Base-by-base conservation (phyloP, 2,113 vertebrate genomes). In the Nymphicus hollandicus region DNA sequence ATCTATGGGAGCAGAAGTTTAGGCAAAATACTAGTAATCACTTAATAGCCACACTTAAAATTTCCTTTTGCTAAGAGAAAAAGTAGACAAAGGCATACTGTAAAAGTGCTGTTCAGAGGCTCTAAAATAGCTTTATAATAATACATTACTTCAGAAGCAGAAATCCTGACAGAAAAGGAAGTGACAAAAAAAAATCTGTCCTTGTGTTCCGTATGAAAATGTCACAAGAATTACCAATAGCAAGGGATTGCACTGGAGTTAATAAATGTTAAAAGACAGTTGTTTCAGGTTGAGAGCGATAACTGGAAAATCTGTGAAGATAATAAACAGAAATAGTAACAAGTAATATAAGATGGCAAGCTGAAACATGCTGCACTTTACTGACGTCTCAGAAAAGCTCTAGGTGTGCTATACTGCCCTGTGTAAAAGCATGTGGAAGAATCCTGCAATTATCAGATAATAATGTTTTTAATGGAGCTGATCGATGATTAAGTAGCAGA, bases 401-500 rank as follows among this genome's bases (percentile, higher is more conserved):
- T 74, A 46, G 3, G 25, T 76, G 27, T 49, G 44, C 27, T 70
- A 3, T 22, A 35, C 17, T 73, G 35, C 17, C 35, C 69, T 37
- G 16, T 15, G 8, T 53, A 78, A 93, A 95, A 84, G 14, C 18
- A 43, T 4, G 13, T 53, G 28, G n/a, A 81, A 70, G 43, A 92
- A 81, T 41, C 74, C 63, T 15, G 16, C 15, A 78, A 28, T 69
- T 88, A 61, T n/a, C 2, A 56, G n/a, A 44, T 47, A n/a, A 49
- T 37, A n/a, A 7, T 44, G 80, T 79, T 87, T 90, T 78, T 33
- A 17, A 72, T n/a, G 8, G 49, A 44, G 8, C 11, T 85, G 60
- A 88, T 76, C 86, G 91, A 93, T 69, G 61, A 86, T 91, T 95
- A 96, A 90, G 82, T 91, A 81, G 81, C 73, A 96, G 60, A 83